Conservation (phyloP, 30 jellyfish, hydroid and myxozoan species). For the Hydractinia echinata region DNA sequence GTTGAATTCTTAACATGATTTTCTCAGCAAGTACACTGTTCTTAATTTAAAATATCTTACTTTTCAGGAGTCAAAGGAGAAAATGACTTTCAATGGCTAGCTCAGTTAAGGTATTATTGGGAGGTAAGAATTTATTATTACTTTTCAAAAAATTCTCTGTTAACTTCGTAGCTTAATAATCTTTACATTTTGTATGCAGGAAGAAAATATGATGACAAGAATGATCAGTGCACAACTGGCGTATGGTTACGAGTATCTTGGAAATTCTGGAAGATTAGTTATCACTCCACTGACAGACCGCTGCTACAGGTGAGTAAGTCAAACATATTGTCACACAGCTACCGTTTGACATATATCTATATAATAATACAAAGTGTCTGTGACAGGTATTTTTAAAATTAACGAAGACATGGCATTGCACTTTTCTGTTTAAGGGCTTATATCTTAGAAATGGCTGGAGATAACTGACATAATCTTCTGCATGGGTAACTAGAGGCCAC, state of each 20-base stretch:
- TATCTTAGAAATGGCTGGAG: too few relatives aligned
- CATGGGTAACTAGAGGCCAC: too few relatives aligned
- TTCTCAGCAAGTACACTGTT: neutral
- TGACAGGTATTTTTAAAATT: too few relatives aligned
- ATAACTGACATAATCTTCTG: too few relatives aligned
- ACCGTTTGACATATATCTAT: too few relatives aligned
- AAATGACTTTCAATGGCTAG: constrained; percentile 95
- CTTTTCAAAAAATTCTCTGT: neutral
- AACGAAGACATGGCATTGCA: too few relatives aligned
- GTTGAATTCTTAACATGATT: neutral
- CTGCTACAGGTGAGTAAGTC: constrained; percentile 69
- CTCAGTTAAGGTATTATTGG: constrained; percentile 95
- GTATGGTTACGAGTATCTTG: constrained; percentile 91
- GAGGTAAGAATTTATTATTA: constrained; percentile 52
- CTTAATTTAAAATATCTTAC: neutral
- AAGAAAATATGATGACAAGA: constrained; percentile 77
- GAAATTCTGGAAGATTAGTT: constrained; percentile 92
- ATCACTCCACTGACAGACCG: constrained; percentile 95
- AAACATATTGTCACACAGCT: too few relatives aligned
- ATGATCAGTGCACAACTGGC: constrained; percentile 98
- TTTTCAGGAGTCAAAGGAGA: constrained; percentile 72
- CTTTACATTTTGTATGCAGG: constrained; percentile 40
- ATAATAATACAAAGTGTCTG: too few relatives aligned
- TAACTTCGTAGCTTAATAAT: neutral
- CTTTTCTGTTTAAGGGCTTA: too few relatives aligned